phyloP scores from a whole-genome alignment of 2,888 invertebrate species.

The Yponomeuta malinellus region DNA sequence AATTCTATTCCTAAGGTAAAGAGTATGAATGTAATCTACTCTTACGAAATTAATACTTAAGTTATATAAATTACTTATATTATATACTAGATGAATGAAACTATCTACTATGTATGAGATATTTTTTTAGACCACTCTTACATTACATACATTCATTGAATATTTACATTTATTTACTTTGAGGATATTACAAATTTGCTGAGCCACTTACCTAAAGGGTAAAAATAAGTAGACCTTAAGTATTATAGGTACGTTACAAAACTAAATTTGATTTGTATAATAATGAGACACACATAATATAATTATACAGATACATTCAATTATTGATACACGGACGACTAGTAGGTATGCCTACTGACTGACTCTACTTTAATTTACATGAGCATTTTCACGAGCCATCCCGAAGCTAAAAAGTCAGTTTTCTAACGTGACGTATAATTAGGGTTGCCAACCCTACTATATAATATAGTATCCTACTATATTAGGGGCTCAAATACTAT shows the following conservation, averaged over 20 bases:
- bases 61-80: not conserved
- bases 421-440: not conserved
- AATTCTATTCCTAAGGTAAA: conserved; percentile 44
- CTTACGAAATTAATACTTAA: not conserved
- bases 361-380: not conserved
- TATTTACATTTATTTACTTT: not conserved
- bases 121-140: not conserved
- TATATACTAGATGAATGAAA: too few species aligned
- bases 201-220: not conserved
- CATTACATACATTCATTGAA: not conserved
- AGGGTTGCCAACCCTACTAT: too few species aligned
- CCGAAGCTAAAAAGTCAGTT: not conserved
- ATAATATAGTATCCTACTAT: too few species aligned
- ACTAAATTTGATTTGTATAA: not conserved
- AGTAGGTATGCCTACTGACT: not conserved
- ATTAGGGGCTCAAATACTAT: too few species aligned
- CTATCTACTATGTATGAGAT: too few species aligned
- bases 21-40: not conserved
- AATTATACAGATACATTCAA: not conserved
- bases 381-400: not conserved
- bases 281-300: not conserved
- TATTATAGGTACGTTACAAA: not conserved
- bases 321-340: not conserved
- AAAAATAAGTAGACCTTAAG: too few species aligned
- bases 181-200: not conserved